Conservation (phyloP, 2,888 invertebrate genomes). For the Altica lythri region DNA sequence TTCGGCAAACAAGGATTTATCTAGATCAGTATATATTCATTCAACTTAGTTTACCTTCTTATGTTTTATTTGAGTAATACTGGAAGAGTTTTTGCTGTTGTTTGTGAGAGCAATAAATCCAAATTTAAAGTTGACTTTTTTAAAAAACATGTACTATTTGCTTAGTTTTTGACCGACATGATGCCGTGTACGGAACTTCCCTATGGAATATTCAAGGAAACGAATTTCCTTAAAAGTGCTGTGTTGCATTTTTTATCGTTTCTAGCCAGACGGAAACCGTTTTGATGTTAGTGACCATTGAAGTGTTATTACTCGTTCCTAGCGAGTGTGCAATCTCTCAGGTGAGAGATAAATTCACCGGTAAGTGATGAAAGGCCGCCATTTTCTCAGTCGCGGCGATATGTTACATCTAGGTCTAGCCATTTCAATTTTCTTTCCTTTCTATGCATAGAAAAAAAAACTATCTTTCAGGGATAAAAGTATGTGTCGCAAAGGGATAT, state of each 20-base stretch:
- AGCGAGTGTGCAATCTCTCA: slow-evolving; percentile 22
- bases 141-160: no score
- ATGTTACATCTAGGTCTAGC: slow-evolving; percentile 15
- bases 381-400: slow-evolving; percentile 13
- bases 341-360: slow-evolving; percentile 18
- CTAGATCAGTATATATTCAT: no score
- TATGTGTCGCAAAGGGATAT: slow-evolving; percentile 9
- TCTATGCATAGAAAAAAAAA: slow-evolving; percentile 18
- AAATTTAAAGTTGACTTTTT: no score
- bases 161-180: no score
- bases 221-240: slow-evolving; percentile 23
- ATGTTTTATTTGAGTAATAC: no score
- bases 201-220: no score
- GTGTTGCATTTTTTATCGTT: slow-evolving; percentile 20
- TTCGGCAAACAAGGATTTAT: no score
- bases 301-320: slow-evolving; percentile 21
- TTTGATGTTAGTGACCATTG: slow-evolving; percentile 27
- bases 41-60: no score
- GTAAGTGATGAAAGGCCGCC: slow-evolving; percentile 22
- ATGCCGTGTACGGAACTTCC: no score
- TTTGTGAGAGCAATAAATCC: no score
- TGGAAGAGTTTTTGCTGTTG: no score
- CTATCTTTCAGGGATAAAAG: slow-evolving; percentile 18
- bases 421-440: slow-evolving; percentile 12
- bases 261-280: slow-evolving; percentile 21